Percentiles rank a stretch among this genome's conserved stretches.
phyloP scores from a whole-genome alignment of 2,113 vertebrate species.

The Anas platyrhynchos region DNA sequence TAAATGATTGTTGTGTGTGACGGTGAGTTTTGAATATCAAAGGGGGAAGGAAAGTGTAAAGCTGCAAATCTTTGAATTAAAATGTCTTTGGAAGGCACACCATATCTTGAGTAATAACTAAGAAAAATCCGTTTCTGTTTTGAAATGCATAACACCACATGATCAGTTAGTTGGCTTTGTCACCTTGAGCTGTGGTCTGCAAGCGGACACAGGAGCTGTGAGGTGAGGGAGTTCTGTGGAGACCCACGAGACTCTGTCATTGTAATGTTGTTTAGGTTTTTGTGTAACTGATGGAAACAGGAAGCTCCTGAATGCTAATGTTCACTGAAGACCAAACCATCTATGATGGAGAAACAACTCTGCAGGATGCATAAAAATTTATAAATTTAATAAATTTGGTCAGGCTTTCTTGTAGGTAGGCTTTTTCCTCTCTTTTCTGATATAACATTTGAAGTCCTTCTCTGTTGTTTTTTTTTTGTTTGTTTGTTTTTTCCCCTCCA shows the following conservation, averaged over 20 bases:
- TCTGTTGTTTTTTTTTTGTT: constrained; percentile 22
- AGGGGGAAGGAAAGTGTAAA: neutral
- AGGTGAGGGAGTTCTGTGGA: neutral
- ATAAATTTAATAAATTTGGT: neutral
- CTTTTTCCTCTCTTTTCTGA: neutral
- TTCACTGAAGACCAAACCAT: neutral
- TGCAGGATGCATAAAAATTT: neutral
- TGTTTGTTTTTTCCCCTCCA: neutral
- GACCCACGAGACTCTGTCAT: neutral
- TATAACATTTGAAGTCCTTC: neutral
- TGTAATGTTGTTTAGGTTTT: neutral
- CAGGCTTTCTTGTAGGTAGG: neutral
- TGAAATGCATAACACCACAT: neutral
- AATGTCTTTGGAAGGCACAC: neutral
- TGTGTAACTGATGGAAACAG: neutral
- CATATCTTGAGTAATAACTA: neutral
- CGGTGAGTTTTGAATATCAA: neutral
- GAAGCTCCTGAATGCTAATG: neutral
- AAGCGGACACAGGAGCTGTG: neutral
- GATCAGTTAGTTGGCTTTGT: fast-evolving
- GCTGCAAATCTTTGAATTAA: neutral
- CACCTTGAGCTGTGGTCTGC: neutral
- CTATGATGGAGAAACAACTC: neutral
- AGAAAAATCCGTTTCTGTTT: neutral
- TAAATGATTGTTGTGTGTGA: neutral